These are phyloP conservation scores for Brachionus asplanchnoidis DNA, from an alignment of 1,140 invertebrate species.

Conservation along the genomic window DNA sequence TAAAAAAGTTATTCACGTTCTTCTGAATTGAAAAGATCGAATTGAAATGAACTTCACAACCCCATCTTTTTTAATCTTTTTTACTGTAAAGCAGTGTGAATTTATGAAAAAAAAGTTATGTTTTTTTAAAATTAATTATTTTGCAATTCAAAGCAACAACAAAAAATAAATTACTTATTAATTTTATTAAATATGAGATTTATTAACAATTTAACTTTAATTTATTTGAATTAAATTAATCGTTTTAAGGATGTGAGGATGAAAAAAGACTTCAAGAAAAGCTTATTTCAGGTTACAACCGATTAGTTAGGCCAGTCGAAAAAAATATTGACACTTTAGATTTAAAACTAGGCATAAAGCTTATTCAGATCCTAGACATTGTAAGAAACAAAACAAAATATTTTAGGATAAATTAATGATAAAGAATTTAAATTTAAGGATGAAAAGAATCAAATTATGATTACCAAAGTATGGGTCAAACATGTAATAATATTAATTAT, in stretches of 20 bases:
- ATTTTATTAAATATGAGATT: too few species aligned
- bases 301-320: slow-evolving; percentile 31
- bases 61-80: too few species aligned
- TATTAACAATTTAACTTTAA: too few species aligned
- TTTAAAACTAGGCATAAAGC: slow-evolving; percentile 20
- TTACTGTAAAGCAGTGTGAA: too few species aligned
- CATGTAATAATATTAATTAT: neutral
- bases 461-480: slow-evolving; percentile 30
- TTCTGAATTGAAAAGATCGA: too few species aligned
- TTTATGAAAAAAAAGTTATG: too few species aligned
- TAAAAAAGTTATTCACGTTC: too few species aligned
- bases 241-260: slow-evolving; percentile 43
- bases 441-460: slow-evolving; percentile 41
- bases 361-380: slow-evolving; percentile 33
- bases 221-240: too few species aligned
- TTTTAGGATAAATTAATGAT: slow-evolving; percentile 32
- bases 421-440: neutral
- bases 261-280: slow-evolving; percentile 42
- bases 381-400: slow-evolving; percentile 43
- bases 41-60: too few species aligned
- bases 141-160: too few species aligned
- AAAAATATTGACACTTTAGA: neutral
- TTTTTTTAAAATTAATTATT: too few species aligned
- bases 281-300: slow-evolving; percentile 16
- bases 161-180: too few species aligned